Base-by-base conservation (phyloP, 2,797 vertebrate species). In the Microctenopoma lineatum region DNA sequence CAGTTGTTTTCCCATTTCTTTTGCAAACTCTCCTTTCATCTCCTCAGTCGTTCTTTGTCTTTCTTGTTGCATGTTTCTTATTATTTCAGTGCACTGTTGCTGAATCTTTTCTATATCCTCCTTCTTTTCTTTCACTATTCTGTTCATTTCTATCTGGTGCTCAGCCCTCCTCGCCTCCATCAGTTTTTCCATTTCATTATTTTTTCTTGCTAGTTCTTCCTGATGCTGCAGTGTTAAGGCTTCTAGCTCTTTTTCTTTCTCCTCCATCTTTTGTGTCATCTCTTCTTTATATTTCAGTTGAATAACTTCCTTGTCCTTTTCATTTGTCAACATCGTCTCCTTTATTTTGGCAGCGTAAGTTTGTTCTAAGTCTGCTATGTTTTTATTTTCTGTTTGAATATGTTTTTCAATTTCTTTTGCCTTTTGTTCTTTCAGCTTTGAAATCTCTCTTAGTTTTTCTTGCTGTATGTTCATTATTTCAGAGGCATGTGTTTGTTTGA, bases 291-390 rank as follows among this genome's bases (percentile, higher is more conserved):
- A 52, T 4, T 52, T 70, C 4, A 58, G 5, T 11, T 38, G 0
- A 64, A 81, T 68, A 0, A 0, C 58, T 50, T 85, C 64, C 18
- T 66, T 84, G 46, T 88, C 84, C 54, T 73, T 84, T 47, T 87
- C 71, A 15, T 59, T 54, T 58, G 86, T 64, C 4, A n/a, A 16
- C 0, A 15, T 16, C 9, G 54, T 68, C 25, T n/a, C 73, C 36
- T 79, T 53, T 11, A 78, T 71, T 58, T 79, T 66, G 1, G 10
- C 0, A 0, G 6, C 0, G 13, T 41, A 32, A 3, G 2, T 66
- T 36, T 76, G 26, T 27, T 88, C 66, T 9, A 83, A 5, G 13
- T 70, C 59, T 16, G 25, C 66, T 1, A 63, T 64, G 8, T 75
- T 70, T 76, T 42, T 83, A 32, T 56, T 18, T 58, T 71, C 84